Evolutionary conservation across 2,888 invertebrate genomes (phyloP).

Genomic region (Scaptomyza polygonia): DNA sequence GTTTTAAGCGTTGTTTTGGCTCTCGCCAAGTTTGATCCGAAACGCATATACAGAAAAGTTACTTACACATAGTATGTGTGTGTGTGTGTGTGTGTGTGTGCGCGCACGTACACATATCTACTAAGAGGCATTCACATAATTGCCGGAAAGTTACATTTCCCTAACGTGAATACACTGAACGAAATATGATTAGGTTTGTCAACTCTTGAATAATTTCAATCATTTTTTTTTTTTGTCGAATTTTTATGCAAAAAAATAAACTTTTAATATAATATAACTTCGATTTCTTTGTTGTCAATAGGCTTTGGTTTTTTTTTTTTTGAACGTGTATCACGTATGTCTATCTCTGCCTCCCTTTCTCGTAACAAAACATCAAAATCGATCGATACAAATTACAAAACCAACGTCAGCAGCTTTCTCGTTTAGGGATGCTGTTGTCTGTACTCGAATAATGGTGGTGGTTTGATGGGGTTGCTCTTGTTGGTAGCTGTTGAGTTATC

Average conservation of each 20-base stretch:
- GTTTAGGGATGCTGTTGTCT: slow-evolving; percentile 45
- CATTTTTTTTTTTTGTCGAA: too few relatives aligned
- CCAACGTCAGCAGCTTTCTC: slow-evolving; percentile 58
- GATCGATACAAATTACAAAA: slow-evolving; percentile 79
- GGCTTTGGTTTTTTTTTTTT: slow-evolving; percentile 38
- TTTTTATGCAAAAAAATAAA: too few relatives aligned
- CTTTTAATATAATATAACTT: background rate
- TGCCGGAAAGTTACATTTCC: slow-evolving; percentile 53
- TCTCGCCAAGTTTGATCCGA: slow-evolving; percentile 36
- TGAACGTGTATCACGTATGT: slow-evolving; percentile 51
- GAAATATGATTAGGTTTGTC: slow-evolving; percentile 9
- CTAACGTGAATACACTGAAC: slow-evolving; percentile 40
- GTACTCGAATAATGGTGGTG: slow-evolving; percentile 30
- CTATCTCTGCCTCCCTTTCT: background rate
- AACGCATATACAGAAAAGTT: slow-evolving; percentile 29
- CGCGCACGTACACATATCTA: background rate
- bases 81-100: background rate
- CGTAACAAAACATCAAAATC: slow-evolving; percentile 67
- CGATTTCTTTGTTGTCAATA: background rate
- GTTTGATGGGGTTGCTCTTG: slow-evolving; percentile 9
- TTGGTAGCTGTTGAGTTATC: slow-evolving; percentile 31
- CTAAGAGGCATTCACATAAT: slow-evolving; percentile 43
- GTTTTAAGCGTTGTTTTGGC: slow-evolving; percentile 23
- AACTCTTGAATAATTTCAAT: too few relatives aligned
- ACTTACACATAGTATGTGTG: slow-evolving; percentile 13